Percentiles rank a stretch among this genome's conserved stretches.
Evolutionary conservation across 2,113 vertebrate species (phyloP).

Genomic region (Callaeas wilsoni): DNA sequence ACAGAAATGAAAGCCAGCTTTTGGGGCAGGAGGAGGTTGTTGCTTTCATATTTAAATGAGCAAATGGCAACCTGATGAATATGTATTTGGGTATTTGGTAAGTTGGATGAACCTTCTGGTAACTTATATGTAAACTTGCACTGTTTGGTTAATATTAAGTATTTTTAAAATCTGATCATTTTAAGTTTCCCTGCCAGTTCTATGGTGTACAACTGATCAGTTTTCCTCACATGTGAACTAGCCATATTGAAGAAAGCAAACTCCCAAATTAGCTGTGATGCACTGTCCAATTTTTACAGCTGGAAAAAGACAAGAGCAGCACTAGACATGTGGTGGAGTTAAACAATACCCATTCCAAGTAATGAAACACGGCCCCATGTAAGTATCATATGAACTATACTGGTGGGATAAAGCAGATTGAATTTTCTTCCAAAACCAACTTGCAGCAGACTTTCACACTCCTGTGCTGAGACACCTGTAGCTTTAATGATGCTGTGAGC

Average conservation of each 20-base stretch:
- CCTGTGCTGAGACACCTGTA: not conserved
- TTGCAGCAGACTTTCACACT: not conserved
- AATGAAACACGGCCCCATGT: not conserved
- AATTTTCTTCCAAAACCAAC: not conserved
- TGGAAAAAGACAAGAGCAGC: not conserved
- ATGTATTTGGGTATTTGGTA: not conserved
- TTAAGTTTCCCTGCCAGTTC: not conserved
- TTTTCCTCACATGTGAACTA: not conserved
- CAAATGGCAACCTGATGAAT: not conserved
- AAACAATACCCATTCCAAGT: not conserved
- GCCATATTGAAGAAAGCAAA: not conserved
- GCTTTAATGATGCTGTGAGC: not conserved
- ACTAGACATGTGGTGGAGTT: not conserved
- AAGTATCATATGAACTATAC: not conserved
- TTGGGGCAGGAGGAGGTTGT: not conserved
- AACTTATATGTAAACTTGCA: not conserved
- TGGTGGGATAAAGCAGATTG: not conserved
- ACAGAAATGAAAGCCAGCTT: not conserved
- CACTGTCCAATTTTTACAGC: not conserved
- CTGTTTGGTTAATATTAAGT: not conserved
- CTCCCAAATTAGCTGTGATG: not conserved
- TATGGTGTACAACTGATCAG: not conserved
- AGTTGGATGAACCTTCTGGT: not conserved
- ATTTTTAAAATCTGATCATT: not conserved
- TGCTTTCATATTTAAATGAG: not conserved